Base-by-base conservation (phyloP, 1,140 invertebrate species). In the Popillia japonica region DNA sequence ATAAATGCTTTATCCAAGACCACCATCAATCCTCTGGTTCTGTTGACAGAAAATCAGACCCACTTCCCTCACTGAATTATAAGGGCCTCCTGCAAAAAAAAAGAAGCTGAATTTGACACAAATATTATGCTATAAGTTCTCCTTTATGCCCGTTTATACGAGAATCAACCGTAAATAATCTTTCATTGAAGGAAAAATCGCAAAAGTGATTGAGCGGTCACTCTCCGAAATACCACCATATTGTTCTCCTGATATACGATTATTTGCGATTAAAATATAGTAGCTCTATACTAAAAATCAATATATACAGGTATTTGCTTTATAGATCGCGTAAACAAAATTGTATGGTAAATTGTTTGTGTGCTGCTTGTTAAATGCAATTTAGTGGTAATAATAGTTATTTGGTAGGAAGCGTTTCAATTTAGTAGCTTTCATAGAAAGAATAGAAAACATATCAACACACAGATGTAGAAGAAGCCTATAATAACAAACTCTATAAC, bases 61-160 rank as follows among this genome's bases (percentile, higher is more conserved):
- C 48, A 55, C 48, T 55, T 55, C n/a, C 17, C 48, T 14, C 48
- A 55, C 48, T n/a, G 48, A 55, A 55, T 55, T 55, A 55, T 17
- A 55, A 14, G 14, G 48, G 6, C 48, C 48, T 14, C 17, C 48
- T 55, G 17, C 48, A 55, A 55, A 34, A 34, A n/a, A 55, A 55
- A 17, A 55, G 48, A 20, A 55, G 48, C 48, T 55, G 48, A 55
- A 17, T 55, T 55, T 55, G 48, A 55, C 48, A 55, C 48, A 55
- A 55, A 55, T 55, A 55, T 55, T 55, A 55, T n/a, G n/a, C 48
- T 55, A 55, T 55, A 55, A 55, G 48, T 55, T n/a, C 48, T 55
- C 17, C 17, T 55, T 55, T 55, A 55, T 55, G 14, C 17, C 48
- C 17, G 6, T n/a, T n/a, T n/a, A 55, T 55, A 55, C 48, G 48